phyloP scores from a whole-genome alignment of 2,888 invertebrate genomes.

The Spodoptera exigua region DNA sequence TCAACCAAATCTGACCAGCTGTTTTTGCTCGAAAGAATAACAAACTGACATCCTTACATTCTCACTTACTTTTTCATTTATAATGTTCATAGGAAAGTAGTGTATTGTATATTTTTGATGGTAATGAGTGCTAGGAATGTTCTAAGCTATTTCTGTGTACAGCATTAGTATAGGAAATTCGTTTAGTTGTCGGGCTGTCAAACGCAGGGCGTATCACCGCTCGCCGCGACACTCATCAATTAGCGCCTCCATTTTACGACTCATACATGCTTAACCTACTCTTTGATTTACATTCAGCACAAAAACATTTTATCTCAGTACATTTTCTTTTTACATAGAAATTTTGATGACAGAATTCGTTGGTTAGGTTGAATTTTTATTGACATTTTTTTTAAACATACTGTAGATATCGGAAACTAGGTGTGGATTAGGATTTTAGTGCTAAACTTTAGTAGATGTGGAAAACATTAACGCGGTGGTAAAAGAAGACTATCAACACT shows the following conservation, averaged over 20 bases:
- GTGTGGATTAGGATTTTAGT: conserved; percentile 22
- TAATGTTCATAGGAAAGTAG: too few relatives aligned
- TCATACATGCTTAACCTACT: conserved; percentile 29
- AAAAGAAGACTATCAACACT: conserved; percentile 36
- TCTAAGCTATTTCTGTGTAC: conserved; percentile 59
- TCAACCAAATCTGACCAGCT: too few relatives aligned
- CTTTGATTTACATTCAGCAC: conserved; percentile 23
- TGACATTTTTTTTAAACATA: conserved; percentile 14
- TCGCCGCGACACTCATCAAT: conserved; percentile 64
- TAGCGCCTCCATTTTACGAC: conserved; percentile 59
- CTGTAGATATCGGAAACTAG: conserved; percentile 49
- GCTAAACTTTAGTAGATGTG: conserved; percentile 23
- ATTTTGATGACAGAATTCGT: conserved; percentile 28
- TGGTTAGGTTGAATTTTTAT: conserved; percentile 19
- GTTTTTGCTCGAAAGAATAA: too few relatives aligned
- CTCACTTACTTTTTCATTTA: too few relatives aligned
- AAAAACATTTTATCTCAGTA: conserved; percentile 16
- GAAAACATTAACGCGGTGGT: conserved; percentile 21
- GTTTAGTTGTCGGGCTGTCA: conserved; percentile 65
- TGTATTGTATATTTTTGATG: conserved; percentile 38
- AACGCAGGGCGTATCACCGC: conserved; percentile 68
- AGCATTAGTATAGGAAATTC: conserved; percentile 62
- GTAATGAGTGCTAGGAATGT: conserved; percentile 57
- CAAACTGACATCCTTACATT: too few relatives aligned
- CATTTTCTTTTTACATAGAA: conserved; percentile 12